phyloP scores from a whole-genome alignment of 2,797 vertebrate species.

The Sphenodon punctatus region DNA sequence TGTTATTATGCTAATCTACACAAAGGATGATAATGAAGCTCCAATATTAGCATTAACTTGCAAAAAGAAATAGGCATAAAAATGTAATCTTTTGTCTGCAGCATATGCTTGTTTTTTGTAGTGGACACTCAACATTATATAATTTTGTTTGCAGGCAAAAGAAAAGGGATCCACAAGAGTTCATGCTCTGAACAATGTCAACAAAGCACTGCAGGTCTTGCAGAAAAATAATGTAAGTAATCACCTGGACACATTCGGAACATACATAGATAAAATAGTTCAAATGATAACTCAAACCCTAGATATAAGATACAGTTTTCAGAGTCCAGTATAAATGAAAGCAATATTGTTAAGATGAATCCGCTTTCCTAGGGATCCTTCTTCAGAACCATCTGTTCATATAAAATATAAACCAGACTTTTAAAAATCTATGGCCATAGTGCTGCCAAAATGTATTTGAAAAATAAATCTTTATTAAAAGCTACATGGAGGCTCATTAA shows the following conservation, averaged over 20 bases:
- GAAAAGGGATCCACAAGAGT: slow-evolving; percentile 95
- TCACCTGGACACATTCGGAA: not conserved
- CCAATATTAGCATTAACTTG: not conserved
- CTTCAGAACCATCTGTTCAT: not conserved
- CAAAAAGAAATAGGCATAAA: not conserved
- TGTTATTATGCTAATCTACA: not conserved
- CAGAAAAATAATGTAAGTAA: slow-evolving; percentile 97
- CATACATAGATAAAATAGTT: not conserved
- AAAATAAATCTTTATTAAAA: not conserved
- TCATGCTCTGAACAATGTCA: slow-evolving; percentile 98
- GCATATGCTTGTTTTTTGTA: not conserved
- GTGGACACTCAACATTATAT: slow-evolving; percentile 41
- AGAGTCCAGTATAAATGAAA: not conserved
- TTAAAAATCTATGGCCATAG: slow-evolving; percentile 3
- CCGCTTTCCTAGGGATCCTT: not conserved
- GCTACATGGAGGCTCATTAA: not conserved
- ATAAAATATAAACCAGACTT: not conserved
- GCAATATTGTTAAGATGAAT: not conserved
- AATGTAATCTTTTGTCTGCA: not conserved
- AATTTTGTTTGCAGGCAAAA: slow-evolving; percentile 85
- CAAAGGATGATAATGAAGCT: not conserved
- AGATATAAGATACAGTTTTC: not conserved
- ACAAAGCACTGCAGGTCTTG: slow-evolving; percentile 92
- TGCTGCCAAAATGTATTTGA: not conserved
- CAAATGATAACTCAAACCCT: not conserved